Base-by-base conservation (phyloP, 2,888 invertebrate species). In the Amiota mariae region DNA sequence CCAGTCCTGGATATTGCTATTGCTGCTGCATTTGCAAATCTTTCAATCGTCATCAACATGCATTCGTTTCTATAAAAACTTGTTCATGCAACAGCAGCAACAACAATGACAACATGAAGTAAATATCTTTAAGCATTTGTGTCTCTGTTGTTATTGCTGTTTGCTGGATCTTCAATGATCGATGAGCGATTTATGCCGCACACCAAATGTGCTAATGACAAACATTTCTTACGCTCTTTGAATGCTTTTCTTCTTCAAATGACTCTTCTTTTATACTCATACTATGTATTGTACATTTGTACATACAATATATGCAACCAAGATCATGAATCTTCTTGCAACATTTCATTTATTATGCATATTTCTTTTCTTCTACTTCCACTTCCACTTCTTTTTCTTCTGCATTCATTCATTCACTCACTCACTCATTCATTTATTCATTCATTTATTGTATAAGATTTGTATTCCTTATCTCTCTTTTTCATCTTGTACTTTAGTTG, bases 171-270 rank as follows among this genome's bases (percentile, higher is more conserved):
- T 36, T 9, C 51, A n/a, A 68, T 68, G 72, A 72, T 72, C 72
- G 72, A 72, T 72, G 66, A 59, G 54, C 56, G 51, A 66, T 54
- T 64, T 70, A 61, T 67, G 70, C 73, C 59, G 57, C 68, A 67
- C 72, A 66, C 73, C 51, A 72, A 54, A 64, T 47, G 70, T 73
- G 73, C 66, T 73, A 70, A 70, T 73, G 73, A 70, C 66, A 64
- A 61, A 54, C 73, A 73, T 73, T 73, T 73, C 70, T 73, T 70
- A 56, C 73, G 36, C 63, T 46, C 56, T 73, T 73, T 66, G 66
- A 48, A 66, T 66, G 66, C 66, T 66, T 48, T n/a, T n/a, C 36
- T 36, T 36, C 8, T 24, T 63, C 46, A 36, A 63, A 63, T 63
- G 36, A 36, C 20, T 20, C n/a, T 36, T 36, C 8, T 36, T 57